Conservation (phyloP, 2,113 vertebrate species). For the Odocoileus virginianus region DNA sequence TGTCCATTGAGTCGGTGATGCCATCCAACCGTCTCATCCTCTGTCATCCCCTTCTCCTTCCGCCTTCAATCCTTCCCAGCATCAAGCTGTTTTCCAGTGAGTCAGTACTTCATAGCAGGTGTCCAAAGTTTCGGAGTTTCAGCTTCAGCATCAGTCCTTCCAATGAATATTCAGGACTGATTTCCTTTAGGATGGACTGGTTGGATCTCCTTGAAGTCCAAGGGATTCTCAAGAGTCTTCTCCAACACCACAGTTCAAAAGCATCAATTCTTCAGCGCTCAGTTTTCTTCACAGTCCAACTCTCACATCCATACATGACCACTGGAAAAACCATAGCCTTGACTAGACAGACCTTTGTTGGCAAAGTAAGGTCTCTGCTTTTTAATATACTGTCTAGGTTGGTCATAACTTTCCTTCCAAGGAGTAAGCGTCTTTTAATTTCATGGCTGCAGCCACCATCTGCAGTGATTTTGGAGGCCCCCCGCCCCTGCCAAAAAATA, state of each 20-base stretch:
- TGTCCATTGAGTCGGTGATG: rapidly evolving
- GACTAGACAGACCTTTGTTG: not conserved
- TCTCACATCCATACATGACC: not conserved
- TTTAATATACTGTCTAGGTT: not conserved
- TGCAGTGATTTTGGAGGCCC: not conserved
- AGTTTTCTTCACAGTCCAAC: not conserved
- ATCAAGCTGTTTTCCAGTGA: not conserved
- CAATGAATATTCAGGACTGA: not conserved
- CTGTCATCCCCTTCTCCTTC: not conserved
- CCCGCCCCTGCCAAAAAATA: not conserved
- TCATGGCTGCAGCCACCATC: not conserved
- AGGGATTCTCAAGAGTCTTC: not conserved
- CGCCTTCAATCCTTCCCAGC: not conserved
- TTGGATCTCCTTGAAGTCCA: not conserved
- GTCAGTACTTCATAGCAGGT: not conserved
- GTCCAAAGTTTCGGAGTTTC: not conserved
- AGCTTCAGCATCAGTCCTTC: not conserved
- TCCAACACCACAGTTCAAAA: not conserved
- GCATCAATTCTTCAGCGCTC: rapidly evolving
- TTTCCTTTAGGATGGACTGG: not conserved
- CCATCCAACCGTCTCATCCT: not conserved
- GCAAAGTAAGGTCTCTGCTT: not conserved
- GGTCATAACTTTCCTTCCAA: not conserved
- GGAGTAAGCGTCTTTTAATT: not conserved
- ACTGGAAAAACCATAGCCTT: not conserved